phyloP scores from a whole-genome alignment of 2,797 vertebrate species.

The Sebastes vulpes region DNA sequence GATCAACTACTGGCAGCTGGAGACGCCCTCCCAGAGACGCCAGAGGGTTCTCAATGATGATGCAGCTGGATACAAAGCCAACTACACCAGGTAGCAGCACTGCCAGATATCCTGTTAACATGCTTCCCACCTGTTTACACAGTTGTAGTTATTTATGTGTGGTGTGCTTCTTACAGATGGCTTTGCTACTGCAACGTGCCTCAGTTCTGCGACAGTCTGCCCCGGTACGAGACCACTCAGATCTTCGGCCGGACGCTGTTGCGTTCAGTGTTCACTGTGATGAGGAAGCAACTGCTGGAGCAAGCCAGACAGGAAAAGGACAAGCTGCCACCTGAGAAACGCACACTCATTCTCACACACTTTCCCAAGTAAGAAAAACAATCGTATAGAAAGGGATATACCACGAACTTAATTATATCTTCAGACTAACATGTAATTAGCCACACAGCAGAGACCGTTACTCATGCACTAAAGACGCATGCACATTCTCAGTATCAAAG shows the following conservation, averaged over 20 bases:
- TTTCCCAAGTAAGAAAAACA: conserved; percentile 94
- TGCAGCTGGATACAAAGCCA: conserved; percentile 94
- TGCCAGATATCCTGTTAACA: not conserved
- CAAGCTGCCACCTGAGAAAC: conserved; percentile 96
- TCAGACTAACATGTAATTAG: not conserved
- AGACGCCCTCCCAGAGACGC: conserved; percentile 95
- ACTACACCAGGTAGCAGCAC: conserved; percentile 93
- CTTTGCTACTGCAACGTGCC: conserved; percentile 99
- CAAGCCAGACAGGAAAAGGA: conserved; percentile 98
- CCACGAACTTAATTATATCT: not conserved
- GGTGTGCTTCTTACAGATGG: conserved; percentile 86
- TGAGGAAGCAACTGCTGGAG: conserved; percentile 97
- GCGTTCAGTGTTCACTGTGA: conserved; percentile 96
- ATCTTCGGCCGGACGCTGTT: conserved; percentile 96
- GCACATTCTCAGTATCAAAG: not conserved
- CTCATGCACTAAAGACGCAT: not conserved
- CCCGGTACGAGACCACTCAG: conserved; percentile 96
- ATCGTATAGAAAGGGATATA: not conserved
- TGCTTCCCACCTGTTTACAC: not conserved
- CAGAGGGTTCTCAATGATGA: conserved; percentile 93
- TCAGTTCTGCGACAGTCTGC: conserved; percentile 98
- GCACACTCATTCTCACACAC: conserved; percentile 98
- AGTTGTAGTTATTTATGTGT: not conserved
- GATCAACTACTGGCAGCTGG: conserved; percentile 99
- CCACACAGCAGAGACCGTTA: not conserved